These are phyloP conservation scores for Subacronicta megacephala DNA, from an alignment of 2,888 invertebrate species.

Conservation along the genomic window DNA sequence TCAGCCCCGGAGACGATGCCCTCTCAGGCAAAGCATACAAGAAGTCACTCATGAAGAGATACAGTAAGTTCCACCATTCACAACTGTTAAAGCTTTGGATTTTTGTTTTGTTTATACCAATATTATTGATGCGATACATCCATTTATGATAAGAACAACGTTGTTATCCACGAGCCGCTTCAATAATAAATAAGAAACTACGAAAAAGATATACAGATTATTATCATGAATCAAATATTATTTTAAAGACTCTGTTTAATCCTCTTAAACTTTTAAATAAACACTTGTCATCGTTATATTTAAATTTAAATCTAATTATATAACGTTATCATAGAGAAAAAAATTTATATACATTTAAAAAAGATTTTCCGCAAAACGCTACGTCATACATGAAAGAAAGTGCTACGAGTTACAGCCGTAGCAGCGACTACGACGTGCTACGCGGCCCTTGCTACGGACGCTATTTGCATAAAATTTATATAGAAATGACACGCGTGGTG, in stretches of 20 bases:
- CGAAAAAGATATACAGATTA: slow-evolving; percentile 11
- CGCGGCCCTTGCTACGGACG: slow-evolving; percentile 42
- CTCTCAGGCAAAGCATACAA: slow-evolving; percentile 93
- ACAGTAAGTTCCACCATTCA: slow-evolving; percentile 93
- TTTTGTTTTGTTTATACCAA: neutral
- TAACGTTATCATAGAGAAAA: slow-evolving; percentile 8
- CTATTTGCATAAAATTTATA: slow-evolving; percentile 27
- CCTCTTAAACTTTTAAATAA: slow-evolving; percentile 3
- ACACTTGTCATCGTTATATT: slow-evolving; percentile 33
- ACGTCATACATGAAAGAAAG: slow-evolving; percentile 51
- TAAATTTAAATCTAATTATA: slow-evolving; percentile 39
- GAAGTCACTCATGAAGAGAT: slow-evolving; percentile 97
- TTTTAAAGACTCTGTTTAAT: slow-evolving; percentile 17
- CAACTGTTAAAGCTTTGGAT: slow-evolving; percentile 5
- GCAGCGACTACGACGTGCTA: slow-evolving; percentile 46
- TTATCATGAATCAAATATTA: slow-evolving; percentile 29
- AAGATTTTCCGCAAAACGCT: slow-evolving; percentile 46
- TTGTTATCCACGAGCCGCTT: neutral
- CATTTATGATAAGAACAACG: neutral
- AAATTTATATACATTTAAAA: slow-evolving; percentile 25
- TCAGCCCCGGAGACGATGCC: slow-evolving; percentile 90
- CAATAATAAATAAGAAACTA: slow-evolving; percentile 6
- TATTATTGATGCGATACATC: neutral
- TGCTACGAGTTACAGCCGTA: slow-evolving; percentile 55
- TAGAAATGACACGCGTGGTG: slow-evolving; percentile 19